Percentiles rank a stretch among this genome's conserved stretches.
Evolutionary conservation across 1,140 invertebrate genomes (phyloP).

Genomic region (Geopemphigus sp.): DNA sequence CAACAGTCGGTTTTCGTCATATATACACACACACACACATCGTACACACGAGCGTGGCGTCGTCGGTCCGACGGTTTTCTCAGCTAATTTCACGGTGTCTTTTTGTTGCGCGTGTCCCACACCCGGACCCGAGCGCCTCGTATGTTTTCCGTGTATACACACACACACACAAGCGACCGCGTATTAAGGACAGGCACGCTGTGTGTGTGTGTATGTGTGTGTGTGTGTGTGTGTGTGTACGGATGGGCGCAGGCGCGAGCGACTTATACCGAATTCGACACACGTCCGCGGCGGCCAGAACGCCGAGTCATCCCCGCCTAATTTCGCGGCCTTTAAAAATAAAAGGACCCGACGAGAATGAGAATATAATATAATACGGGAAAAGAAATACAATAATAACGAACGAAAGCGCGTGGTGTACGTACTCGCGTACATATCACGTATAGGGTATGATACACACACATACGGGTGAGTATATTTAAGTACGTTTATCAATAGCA

Average conservation of each 20-base stretch:
- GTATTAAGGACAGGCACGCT: too few species aligned
- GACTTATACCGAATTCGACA: conserved; percentile 33
- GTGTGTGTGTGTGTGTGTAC: not conserved
- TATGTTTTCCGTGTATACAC: not conserved
- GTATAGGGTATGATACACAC: too few species aligned
- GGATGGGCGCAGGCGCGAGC: not conserved
- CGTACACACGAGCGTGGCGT: not conserved
- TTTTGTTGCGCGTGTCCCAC: not conserved
- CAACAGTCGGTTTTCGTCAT: too few species aligned
- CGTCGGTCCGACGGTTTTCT: conserved; percentile 1
- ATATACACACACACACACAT: not conserved
- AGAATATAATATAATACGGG: not conserved
- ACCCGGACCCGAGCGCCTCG: not conserved
- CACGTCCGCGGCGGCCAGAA: not conserved
- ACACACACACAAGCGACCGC: too few species aligned
- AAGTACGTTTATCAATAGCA: conserved; percentile 15
- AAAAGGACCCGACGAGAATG: not conserved
- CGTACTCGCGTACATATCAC: not conserved
- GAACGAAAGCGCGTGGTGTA: not conserved
- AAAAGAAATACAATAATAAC: conserved; percentile 1
- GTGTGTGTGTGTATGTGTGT: not conserved
- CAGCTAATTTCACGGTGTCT: conserved; percentile 26
- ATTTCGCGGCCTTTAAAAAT: conserved; percentile 43
- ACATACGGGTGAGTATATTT: not conserved
- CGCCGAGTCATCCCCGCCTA: conserved; percentile 22